Evolutionary conservation across 2,888 invertebrate genomes (phyloP).

Genomic region (Eilema sororculum): DNA sequence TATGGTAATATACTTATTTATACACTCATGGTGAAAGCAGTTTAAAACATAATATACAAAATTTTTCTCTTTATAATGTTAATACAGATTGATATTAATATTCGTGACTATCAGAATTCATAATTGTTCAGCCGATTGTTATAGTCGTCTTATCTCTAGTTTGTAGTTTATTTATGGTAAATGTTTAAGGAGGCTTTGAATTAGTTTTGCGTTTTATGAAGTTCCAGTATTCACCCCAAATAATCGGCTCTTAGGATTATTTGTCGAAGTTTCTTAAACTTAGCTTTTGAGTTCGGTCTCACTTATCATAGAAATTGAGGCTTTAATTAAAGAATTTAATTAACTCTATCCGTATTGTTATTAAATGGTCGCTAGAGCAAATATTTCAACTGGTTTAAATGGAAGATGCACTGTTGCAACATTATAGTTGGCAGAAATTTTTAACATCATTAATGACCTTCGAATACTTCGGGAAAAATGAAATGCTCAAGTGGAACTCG

Average conservation of each 20-base stretch:
- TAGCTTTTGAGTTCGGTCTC: neutral
- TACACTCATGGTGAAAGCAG: too few species aligned
- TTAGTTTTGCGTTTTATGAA: neutral
- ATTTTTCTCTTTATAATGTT: too few species aligned
- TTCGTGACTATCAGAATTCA: neutral
- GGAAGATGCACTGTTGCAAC: too few species aligned
- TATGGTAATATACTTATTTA: too few species aligned
- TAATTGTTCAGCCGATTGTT: constrained; percentile 10
- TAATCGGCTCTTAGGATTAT: neutral
- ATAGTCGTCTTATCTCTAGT: neutral
- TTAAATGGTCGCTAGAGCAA: too few species aligned
- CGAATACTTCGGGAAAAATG: too few species aligned
- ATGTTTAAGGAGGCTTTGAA: neutral
- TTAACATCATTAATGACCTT: too few species aligned
- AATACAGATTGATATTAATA: too few species aligned
- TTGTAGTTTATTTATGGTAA: constrained; percentile 4
- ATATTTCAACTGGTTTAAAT: too few species aligned
- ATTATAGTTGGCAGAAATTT: too few species aligned
- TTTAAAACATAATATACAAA: too few species aligned
- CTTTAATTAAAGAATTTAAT: neutral
- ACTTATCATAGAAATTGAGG: neutral
- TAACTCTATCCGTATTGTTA: neutral
- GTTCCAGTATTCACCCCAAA: neutral
- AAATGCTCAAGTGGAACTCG: too few species aligned
- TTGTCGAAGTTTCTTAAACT: neutral